Evolutionary conservation across 1,140 invertebrate genomes (phyloP), one percentile per base, ranked within the genome.

Genomic region (Sycophaga agraensis): DNA sequence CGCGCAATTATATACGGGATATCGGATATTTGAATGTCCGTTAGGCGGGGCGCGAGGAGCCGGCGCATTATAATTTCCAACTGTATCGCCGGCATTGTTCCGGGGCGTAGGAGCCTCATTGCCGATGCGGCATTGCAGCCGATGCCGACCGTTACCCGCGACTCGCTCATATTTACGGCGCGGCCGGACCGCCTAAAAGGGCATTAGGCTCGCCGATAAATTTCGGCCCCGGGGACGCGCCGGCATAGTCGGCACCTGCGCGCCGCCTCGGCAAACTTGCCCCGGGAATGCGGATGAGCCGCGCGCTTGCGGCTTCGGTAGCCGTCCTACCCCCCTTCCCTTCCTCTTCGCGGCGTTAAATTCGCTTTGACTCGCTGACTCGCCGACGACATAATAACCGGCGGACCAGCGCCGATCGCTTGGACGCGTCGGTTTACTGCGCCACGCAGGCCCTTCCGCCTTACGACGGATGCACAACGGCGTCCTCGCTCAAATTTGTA

Each of bases 271-370:
- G n/a, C n/a, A n/a, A n/a, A n/a, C n/a, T n/a, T n/a, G n/a, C n/a
- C n/a, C n/a, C n/a, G n/a, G 65, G 65, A 73, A 73, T 73, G 69
- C 70, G 56, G 62, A 71, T 69, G 46, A 62, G 26, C 28, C 17
- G 24, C 24, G 45, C 3, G 24, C 5, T 6, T 4, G 22, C 26
- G 8, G 1, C n/a, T n/a, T n/a, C n/a, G 26, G 46, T 24, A 17
- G 28, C 17, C 31, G n/a, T n/a, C n/a, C n/a, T n/a, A n/a, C n/a
- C n/a, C n/a, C n/a, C n/a, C n/a, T n/a, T n/a, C n/a, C n/a, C n/a
- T n/a, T 59, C 40, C 21, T 49, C 42, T 39, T 42, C 42, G 37
- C 46, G 48, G 65, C 53, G 63, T 71, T 71, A 68, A 65, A 71
- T 64, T 68, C 66, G 49, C 68, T 66, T 71, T 68, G 67, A 70